phyloP scores from a whole-genome alignment of 1,140 invertebrate genomes.

The Gryllus bimaculatus region DNA sequence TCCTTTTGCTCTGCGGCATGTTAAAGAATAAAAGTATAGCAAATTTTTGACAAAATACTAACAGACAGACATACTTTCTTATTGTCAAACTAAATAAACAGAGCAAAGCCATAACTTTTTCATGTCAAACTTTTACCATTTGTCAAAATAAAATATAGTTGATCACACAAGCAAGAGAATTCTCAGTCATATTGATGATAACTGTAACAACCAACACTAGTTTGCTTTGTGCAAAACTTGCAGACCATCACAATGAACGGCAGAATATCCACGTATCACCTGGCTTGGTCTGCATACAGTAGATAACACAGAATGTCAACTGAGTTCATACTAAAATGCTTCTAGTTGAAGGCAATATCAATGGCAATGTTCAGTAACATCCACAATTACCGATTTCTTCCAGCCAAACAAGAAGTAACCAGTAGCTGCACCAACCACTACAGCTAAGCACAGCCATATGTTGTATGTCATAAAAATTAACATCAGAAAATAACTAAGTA shows the following conservation, averaged over 20 bases:
- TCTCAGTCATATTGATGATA: not conserved
- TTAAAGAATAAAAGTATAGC: too few species aligned
- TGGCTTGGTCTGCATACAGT: not conserved
- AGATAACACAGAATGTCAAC: not conserved
- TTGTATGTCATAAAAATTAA: constrained; percentile 98
- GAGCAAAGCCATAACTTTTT: too few species aligned
- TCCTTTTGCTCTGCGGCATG: too few species aligned
- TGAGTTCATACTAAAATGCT: not conserved
- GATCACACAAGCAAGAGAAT: not conserved
- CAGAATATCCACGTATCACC: not conserved
- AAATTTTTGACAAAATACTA: too few species aligned
- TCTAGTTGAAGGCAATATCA: constrained; percentile 33
- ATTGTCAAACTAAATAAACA: too few species aligned
- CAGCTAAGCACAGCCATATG: constrained; percentile 81
- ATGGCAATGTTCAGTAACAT: constrained; percentile 93
- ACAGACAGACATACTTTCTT: too few species aligned
- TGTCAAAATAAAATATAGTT: not conserved
- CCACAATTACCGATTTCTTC: constrained; percentile 81
- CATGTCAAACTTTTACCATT: too few species aligned
- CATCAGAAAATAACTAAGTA: constrained; percentile 90
- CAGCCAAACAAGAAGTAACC: constrained; percentile 93
- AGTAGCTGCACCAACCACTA: constrained; percentile 78
- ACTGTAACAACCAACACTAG: not conserved
- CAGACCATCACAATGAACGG: not conserved
- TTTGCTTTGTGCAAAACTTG: not conserved